Conservation (phyloP, 2,797 vertebrate species). For the Sebastes umbrosus region DNA sequence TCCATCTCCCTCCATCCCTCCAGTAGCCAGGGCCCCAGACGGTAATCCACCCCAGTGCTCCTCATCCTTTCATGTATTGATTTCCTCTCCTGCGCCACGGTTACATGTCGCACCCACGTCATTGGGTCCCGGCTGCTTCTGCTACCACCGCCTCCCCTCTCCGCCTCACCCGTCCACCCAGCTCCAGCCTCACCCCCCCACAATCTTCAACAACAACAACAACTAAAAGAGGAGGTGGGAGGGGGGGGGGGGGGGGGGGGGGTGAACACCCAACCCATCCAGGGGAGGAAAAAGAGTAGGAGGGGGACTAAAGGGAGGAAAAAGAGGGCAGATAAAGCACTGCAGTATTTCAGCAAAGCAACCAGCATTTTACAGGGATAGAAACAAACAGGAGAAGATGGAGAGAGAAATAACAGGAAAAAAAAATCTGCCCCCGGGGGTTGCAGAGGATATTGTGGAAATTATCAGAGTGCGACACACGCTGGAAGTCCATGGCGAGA, state of each 20-base stretch:
- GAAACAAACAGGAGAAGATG: conserved; percentile 76
- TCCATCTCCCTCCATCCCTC: conserved; percentile 66
- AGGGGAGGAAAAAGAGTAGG: conserved; percentile 48
- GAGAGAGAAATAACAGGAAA: conserved; percentile 59
- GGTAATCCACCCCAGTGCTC: conserved; percentile 87
- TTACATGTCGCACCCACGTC: conserved; percentile 84
- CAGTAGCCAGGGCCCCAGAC: conserved; percentile 85
- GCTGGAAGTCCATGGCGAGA: conserved; percentile 71
- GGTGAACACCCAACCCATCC: conserved; percentile 34
- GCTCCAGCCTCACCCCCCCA: not conserved
- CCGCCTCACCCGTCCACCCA: conserved; percentile 44
- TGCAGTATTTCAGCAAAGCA: conserved; percentile 84
- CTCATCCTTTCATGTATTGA: conserved; percentile 88
- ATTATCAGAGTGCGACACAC: conserved; percentile 79
- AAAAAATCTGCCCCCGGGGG: conserved; percentile 71
- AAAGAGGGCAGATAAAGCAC: conserved; percentile 78
- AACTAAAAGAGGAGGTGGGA: conserved; percentile 34
- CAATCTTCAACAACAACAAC: conserved; percentile 70
- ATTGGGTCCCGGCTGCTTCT: conserved; percentile 75
- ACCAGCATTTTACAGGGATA: conserved; percentile 80
- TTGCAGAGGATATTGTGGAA: conserved; percentile 80
- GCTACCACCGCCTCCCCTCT: conserved; percentile 42
- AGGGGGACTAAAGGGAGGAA: conserved; percentile 57
- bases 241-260: not conserved
- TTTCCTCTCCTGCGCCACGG: conserved; percentile 84